Percentiles rank a stretch among this genome's conserved stretches.
phyloP scores from a whole-genome alignment of 2,797 vertebrate species.

The Cetoscarus ocellatus region DNA sequence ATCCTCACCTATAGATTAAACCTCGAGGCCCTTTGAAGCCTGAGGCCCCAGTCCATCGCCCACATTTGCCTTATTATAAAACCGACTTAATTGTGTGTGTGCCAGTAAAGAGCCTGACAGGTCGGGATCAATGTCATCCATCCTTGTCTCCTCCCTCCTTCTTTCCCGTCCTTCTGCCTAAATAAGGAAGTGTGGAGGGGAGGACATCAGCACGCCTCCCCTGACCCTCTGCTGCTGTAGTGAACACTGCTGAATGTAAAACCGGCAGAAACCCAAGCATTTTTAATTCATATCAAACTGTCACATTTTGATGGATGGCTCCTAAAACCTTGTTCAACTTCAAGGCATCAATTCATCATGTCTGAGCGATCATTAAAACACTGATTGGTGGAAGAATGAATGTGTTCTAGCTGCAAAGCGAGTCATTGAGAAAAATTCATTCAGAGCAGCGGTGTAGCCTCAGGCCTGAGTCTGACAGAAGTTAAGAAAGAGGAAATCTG shows the following conservation, averaged over 20 bases:
- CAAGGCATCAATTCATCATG: conserved; percentile 58
- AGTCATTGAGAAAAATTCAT: conserved; percentile 51
- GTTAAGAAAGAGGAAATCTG: neutral
- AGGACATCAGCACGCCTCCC: conserved; percentile 44
- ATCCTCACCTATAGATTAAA: no score
- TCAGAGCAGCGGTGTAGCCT: conserved; percentile 22
- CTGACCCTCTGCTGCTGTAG: conserved; percentile 38
- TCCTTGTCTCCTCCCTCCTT: conserved; percentile 6
- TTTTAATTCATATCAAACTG: conserved; percentile 62
- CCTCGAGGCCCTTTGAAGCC: no score
- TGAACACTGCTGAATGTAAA: conserved; percentile 48
- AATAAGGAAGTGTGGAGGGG: conserved; percentile 79
- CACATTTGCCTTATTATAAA: no score
- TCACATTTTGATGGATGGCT: conserved; percentile 54
- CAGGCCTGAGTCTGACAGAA: conserved; percentile 8
- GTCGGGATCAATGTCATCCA: conserved; percentile 42
- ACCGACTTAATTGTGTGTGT: neutral
- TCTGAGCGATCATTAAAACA: conserved; percentile 45
- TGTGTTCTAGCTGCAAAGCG: conserved; percentile 12
- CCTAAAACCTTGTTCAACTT: conserved; percentile 24
- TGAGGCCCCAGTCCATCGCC: no score
- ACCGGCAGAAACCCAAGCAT: conserved; percentile 44
- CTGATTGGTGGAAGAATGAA: conserved; percentile 24
- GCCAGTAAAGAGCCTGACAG: conserved; percentile 12
- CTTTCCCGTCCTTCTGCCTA: conserved; percentile 68